Evolutionary conservation across 2,888 invertebrate species (phyloP), one percentile per base, ranked within the genome.

Genomic region (Matsumyia berberina): DNA sequence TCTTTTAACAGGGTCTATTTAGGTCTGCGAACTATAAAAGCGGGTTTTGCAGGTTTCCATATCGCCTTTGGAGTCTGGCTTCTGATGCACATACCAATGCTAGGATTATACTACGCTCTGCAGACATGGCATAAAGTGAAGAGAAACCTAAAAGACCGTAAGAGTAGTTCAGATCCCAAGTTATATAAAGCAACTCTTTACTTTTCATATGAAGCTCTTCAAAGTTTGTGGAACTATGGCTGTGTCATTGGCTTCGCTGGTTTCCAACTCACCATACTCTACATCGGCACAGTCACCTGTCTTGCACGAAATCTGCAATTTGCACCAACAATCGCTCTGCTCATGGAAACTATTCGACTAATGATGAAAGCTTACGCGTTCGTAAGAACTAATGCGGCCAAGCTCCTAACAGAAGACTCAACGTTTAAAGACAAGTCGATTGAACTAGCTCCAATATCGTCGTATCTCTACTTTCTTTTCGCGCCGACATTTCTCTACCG

Each of bases 341-440:
- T 91, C 5, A 77, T 91, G 62, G 92, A 92, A 77, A 89, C 89
- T 95, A 93, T 95, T 11, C 94, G 98, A 8, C 92, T 97, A 66
- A 90, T 95, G 70, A 98, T 98, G 98, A 98, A 98, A 92, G 93
- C 94, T 46, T 95, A 97, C 90, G 95, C 97, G 0, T 96, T 96
- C 89, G 94, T 97, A 0, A 92, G 96, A 66, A 95, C 94, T 69
- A 96, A 96, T 88, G 93, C 93, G 0, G 93, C 94, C 0, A 93
- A 94, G 72, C 94, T 95, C 69, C 87, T 94, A 19, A 87, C 91
- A 0, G 93, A 92, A 69, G 94, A 94, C 88, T 87, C 89, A 0
- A 93, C 93, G 79, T 77, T 88, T 11, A 91, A 91, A 94, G 4
- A 24, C 24, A 83, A 93, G 93, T 15, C 66, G 1, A 86, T 89